phyloP scores from a whole-genome alignment of 1,140 invertebrate genomes.

The Pristionchus pacificus region DNA sequence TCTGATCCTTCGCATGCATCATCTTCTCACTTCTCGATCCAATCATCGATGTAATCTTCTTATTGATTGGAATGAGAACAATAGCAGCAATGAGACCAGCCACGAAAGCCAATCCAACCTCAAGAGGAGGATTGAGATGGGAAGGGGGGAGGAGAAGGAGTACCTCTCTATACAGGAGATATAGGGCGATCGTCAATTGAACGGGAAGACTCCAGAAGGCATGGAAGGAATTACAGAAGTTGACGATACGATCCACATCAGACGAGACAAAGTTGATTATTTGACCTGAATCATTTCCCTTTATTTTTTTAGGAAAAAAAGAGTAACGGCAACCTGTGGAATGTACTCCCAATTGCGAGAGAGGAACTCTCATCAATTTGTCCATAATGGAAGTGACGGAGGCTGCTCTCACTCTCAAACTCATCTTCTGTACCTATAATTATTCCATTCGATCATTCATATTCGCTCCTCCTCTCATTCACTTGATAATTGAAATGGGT shows the following conservation, averaged over 20 bases:
- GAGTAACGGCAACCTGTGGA: too few relatives aligned
- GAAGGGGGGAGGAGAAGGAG: conserved; percentile 23
- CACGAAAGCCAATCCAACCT: conserved; percentile 84
- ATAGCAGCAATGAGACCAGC: conserved; percentile 81
- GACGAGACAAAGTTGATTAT: conserved; percentile 93
- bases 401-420: conserved; percentile 64
- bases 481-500: conserved; percentile 85
- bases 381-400: conserved; percentile 79
- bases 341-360: conserved; percentile 33
- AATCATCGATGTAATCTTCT: conserved; percentile 82
- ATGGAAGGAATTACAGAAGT: conserved; percentile 91
- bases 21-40: conserved; percentile 77
- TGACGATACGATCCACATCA: conserved; percentile 87
- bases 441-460: conserved; percentile 5
- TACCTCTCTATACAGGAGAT: conserved; percentile 63
- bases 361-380: conserved; percentile 68
- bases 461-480: conserved; percentile 75
- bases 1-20: conserved; percentile 84
- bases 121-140: conserved; percentile 58
- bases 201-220: conserved; percentile 92
- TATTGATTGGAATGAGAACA: conserved; percentile 88
- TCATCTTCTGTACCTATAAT: neutral
- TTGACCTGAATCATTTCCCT: conserved; percentile 46
- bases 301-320: too few relatives aligned
- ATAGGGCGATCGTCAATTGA: conserved; percentile 64